Base-by-base conservation (phyloP, 2,888 invertebrate species). In the Hypomecis punctinalis region DNA sequence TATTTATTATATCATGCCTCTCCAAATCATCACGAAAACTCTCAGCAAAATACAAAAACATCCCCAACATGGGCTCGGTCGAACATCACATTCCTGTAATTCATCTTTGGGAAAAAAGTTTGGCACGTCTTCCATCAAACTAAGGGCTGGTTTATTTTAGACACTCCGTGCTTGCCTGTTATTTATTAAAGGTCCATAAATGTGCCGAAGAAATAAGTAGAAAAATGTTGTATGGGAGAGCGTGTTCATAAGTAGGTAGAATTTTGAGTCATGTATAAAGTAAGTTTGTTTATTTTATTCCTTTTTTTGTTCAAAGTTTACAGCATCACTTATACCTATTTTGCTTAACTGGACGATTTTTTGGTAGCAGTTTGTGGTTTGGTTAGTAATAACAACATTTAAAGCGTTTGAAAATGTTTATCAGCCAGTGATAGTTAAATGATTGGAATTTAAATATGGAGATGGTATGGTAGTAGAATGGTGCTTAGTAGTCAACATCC, bases 101-200 rank as follows among this genome's bases (percentile, higher is more conserved):
- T 55, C 60, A 60, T 60, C 51, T 59, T 48, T 40, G 47, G 51
- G 46, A 42, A 69, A 67, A 69, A 69, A 69, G 54, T 68, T 66
- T 59, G 65, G 60, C 66, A 56, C 46, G 66, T 66, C 53, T 48
- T 68, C 70, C 67, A 70, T 70, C 70, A 70, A 63, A 51, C 60
- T 48, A 37, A 36, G 39, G 47, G 54, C 8, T 49, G 49, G 55
- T 53, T 48, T 54, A 64, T 55, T 59, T 60, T 45, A 46, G 47
- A 55, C 54, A 42, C 43, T 58, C 35, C 42, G 13, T 39, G 45
- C 49, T 59, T 35, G 35, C 37, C 46, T 9, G 39, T 61, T 54
- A 49, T 58, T 43, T 59, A 66, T 43, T 53, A 61, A 65, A 56
- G 55, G 33, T 11, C 54, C 23, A 59, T 55, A 63, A 62, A 53